Base-by-base conservation (phyloP, 1,140 invertebrate species). In the Conus ventricosus region DNA sequence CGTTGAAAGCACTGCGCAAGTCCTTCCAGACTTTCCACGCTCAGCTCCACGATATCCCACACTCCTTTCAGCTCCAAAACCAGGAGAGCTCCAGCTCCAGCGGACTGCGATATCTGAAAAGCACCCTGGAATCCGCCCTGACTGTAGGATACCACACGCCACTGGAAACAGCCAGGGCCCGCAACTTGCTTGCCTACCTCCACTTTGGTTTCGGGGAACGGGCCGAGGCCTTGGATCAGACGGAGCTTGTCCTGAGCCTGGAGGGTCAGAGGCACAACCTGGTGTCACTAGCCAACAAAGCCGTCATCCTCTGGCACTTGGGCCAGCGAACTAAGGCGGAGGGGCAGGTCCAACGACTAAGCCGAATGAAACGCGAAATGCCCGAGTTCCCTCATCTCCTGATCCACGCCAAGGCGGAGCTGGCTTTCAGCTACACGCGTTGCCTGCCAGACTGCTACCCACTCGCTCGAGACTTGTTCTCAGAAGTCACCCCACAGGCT, bases 281-380 rank as follows among this genome's bases (percentile, higher is more conserved):
- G 15, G 84, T 85, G 15, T 85, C 84, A 27, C 67, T 85, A 11
- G 84, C 84, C 5, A 85, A 85, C 63, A 57, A 85, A 54, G 84
- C 84, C 39, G 63, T 76, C 10, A 85, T 85, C 15, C 71, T 71
- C 8, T 54, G 60, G 27, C 53, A 11, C 2, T 25, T 23, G 13
- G 84, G 63, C 25, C 71, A 75, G 11, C 63, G 71, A 1, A 53
- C 71, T 23, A 25, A 53, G 3, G 84, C 84, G 51, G 25, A 71
- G 71, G 67, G 53, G 20, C 20, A 53, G 2, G 63, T 76, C 8
- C 0, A 54, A 4, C 7, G 10, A 10, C 23, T 85, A 10, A 39
- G 54, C 17, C 17, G 53, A 1, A 23, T 85, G 84, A 75, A 76
- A 54, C 51, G 0, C 1, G 60, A 85, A n/a, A 13, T 39, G 13